Conservation (phyloP, 2,888 invertebrate genomes). For the Ophioninae sp. region DNA sequence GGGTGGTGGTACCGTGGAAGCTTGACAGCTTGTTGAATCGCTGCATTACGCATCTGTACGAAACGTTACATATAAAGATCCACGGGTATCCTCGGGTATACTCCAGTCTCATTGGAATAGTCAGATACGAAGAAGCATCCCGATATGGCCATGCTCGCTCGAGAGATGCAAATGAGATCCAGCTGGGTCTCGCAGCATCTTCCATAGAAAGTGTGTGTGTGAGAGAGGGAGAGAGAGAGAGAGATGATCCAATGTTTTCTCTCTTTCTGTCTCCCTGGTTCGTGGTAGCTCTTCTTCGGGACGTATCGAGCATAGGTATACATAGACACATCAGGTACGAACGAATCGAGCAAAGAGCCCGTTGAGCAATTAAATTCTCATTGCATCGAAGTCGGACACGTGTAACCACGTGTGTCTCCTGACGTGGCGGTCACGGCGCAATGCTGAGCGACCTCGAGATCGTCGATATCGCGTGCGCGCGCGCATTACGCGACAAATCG, state of each 20-base stretch:
- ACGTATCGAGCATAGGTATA: conserved; percentile 30
- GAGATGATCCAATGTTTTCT: conserved; percentile 21
- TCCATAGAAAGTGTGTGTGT: conserved; percentile 30
- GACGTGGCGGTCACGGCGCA: conserved; percentile 74
- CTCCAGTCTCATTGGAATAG: conserved; percentile 64
- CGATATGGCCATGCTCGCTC: conserved; percentile 73
- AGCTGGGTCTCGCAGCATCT: conserved; percentile 41
- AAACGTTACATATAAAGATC: conserved; percentile 20
- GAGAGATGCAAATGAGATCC: conserved; percentile 72
- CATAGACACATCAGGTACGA: conserved; percentile 2
- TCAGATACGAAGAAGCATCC: conserved; percentile 66
- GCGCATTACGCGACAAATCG: conserved; percentile 77
- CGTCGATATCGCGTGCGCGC: conserved; percentile 73
- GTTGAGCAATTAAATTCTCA: conserved; percentile 75
- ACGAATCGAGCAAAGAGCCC: conserved; percentile 61
- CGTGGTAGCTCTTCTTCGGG: conserved; percentile 29
- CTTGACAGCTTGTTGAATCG: conserved; percentile 44
- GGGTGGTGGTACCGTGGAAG: conserved; percentile 32
- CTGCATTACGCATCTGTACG: conserved; percentile 37
- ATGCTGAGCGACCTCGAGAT: conserved; percentile 74
- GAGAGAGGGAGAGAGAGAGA: conserved; percentile 11
- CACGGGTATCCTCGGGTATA: conserved; percentile 10
- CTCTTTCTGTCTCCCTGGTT: conserved; percentile 42
- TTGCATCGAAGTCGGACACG: conserved; percentile 73
- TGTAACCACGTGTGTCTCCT: conserved; percentile 74